These are phyloP conservation scores for Aphis craccivora DNA, from an alignment of 1,140 invertebrate species.

Conservation along the genomic window DNA sequence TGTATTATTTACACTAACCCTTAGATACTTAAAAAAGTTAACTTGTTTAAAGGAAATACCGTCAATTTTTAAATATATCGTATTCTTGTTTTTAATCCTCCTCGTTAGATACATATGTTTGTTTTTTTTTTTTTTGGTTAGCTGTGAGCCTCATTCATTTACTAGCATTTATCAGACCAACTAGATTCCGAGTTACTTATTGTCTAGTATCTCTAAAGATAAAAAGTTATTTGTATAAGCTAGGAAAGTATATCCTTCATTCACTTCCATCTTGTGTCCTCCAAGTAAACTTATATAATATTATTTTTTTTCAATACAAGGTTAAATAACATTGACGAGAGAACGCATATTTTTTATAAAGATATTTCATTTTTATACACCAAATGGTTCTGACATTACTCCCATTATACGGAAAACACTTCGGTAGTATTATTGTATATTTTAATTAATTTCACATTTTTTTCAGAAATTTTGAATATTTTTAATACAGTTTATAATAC, in stretches of 20 bases:
- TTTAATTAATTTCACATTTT: slow-evolving; percentile 14
- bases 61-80: background rate
- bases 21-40: slow-evolving; percentile 8
- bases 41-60: background rate
- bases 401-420: background rate
- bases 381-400: background rate
- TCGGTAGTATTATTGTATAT: background rate
- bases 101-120: background rate
- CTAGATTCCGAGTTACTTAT: background rate
- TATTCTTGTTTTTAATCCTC: background rate
- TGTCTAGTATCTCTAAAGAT: background rate
- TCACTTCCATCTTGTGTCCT: slow-evolving; percentile 17
- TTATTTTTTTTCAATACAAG: background rate
- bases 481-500: background rate
- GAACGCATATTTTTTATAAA: background rate
- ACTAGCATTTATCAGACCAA: background rate
- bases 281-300: background rate
- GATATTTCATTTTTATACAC: no score
- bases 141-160: background rate
- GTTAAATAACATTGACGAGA: background rate
- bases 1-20: background rate
- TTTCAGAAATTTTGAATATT: background rate
- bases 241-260: background rate
- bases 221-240: background rate
- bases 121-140: slow-evolving; percentile 29